phyloP scores from a whole-genome alignment of 2,113 vertebrate species.

The Hemiscyllium ocellatum region DNA sequence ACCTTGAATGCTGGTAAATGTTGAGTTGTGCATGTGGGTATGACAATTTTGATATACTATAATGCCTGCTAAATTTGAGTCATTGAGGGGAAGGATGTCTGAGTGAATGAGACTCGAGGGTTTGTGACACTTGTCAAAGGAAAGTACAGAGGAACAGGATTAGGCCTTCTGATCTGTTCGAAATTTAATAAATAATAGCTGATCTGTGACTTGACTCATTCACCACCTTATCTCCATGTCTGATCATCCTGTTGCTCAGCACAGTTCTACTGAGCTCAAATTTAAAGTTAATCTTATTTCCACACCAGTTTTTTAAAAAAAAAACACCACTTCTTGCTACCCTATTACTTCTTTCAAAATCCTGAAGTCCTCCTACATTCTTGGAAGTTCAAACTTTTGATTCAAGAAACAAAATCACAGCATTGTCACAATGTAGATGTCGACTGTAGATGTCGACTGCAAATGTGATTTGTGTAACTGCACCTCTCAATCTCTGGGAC shows the following conservation, averaged over 20 bases:
- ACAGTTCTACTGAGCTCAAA: too few relatives aligned
- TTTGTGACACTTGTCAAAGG: neutral
- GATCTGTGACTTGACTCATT: too few relatives aligned
- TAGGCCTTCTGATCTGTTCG: too few relatives aligned
- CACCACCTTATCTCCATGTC: too few relatives aligned
- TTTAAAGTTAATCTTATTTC: too few relatives aligned
- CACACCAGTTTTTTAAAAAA: too few relatives aligned
- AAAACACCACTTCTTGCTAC: too few relatives aligned
- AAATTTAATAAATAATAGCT: too few relatives aligned
- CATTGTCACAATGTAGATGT: too few relatives aligned
- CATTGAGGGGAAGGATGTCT: neutral
- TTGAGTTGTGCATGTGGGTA: neutral
- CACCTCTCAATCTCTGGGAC: neutral
- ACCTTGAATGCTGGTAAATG: neutral
- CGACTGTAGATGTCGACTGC: too few relatives aligned
- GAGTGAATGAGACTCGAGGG: neutral
- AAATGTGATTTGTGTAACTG: neutral
- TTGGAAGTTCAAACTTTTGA: neutral
- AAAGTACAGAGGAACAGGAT: neutral
- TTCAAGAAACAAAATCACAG: too few relatives aligned
- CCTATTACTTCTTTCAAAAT: neutral
- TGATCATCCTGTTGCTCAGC: too few relatives aligned
- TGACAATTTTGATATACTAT: neutral
- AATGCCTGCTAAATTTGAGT: neutral
- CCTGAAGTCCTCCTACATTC: neutral